Evolutionary conservation across 2,888 invertebrate genomes (phyloP).

Genomic region (Pogonocherus hispidulus): DNA sequence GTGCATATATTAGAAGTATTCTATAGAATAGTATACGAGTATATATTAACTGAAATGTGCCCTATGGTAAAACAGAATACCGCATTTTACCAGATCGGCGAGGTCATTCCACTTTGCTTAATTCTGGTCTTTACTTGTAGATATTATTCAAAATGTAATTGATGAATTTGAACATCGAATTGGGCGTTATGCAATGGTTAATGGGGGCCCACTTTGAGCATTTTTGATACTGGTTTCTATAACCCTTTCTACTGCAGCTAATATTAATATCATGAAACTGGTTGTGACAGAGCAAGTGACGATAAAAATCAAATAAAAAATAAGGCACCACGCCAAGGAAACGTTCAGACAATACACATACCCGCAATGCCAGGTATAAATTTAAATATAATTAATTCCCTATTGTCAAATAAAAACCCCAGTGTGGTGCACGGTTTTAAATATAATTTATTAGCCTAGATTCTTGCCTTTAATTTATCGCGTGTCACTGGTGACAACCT

Average conservation of each 20-base stretch:
- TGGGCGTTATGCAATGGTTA: no score
- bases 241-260: neutral
- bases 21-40: no score
- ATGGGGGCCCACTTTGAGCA: no score
- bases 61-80: no score
- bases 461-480: slow-evolving; percentile 3
- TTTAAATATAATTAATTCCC: neutral
- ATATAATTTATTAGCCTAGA: slow-evolving; percentile 3
- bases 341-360: slow-evolving; percentile 1
- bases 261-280: neutral
- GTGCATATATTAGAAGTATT: no score
- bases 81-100: no score
- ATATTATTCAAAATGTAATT: no score
- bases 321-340: neutral
- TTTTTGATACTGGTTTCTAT: no score
- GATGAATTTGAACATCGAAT: no score
- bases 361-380: neutral
- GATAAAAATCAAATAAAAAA: slow-evolving; percentile 1
- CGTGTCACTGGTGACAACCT: neutral
- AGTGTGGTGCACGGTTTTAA: neutral
- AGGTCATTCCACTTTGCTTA: no score
- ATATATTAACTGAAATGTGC: no score
- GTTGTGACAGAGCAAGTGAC: neutral
- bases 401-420: neutral
- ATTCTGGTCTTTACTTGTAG: no score